Percentiles rank a stretch among this genome's conserved stretches.
Evolutionary conservation across 2,888 invertebrate species (phyloP).

Genomic region (Zelleria hepariella): DNA sequence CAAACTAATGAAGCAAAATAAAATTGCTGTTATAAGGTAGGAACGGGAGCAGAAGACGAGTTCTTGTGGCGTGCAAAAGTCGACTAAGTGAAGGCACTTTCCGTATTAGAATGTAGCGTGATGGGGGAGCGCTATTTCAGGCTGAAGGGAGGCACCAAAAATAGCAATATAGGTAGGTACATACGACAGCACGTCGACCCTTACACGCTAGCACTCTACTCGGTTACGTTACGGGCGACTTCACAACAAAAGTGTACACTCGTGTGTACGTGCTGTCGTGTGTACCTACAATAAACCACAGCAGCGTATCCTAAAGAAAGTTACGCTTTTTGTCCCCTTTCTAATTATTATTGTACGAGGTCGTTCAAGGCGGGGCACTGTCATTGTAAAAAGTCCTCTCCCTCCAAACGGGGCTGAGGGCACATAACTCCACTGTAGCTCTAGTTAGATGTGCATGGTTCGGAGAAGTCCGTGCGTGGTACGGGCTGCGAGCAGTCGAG

Average conservation of each 20-base stretch:
- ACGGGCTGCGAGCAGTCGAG: constrained; percentile 28
- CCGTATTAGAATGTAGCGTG: constrained; percentile 50
- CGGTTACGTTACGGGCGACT: too few relatives aligned
- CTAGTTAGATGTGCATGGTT: constrained; percentile 2
- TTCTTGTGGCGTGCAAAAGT: constrained; percentile 44
- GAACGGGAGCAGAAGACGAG: constrained; percentile 28
- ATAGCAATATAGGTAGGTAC: too few relatives aligned
- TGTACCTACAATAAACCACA: too few relatives aligned
- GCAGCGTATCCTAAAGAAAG: constrained; percentile 22
- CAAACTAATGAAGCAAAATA: not conserved
- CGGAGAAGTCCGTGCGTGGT: constrained; percentile 46
- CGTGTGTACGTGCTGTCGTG: too few relatives aligned
- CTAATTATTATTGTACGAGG: not conserved
- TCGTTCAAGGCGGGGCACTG: not conserved
- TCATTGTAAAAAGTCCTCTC: not conserved
- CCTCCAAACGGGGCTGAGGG: not conserved
- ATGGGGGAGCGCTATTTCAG: constrained; percentile 48
- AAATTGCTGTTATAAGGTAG: not conserved
- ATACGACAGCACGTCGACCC: too few relatives aligned
- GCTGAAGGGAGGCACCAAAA: constrained; percentile 56
- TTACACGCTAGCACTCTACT: too few relatives aligned
- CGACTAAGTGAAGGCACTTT: constrained; percentile 42
- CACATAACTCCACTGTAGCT: not conserved
- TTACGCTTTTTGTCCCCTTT: not conserved
- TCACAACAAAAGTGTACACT: too few relatives aligned